Evolutionary conservation across 2,888 invertebrate species (phyloP), one percentile per base, ranked within the genome.

Genomic region (Sinodicranocentrus sp.): DNA sequence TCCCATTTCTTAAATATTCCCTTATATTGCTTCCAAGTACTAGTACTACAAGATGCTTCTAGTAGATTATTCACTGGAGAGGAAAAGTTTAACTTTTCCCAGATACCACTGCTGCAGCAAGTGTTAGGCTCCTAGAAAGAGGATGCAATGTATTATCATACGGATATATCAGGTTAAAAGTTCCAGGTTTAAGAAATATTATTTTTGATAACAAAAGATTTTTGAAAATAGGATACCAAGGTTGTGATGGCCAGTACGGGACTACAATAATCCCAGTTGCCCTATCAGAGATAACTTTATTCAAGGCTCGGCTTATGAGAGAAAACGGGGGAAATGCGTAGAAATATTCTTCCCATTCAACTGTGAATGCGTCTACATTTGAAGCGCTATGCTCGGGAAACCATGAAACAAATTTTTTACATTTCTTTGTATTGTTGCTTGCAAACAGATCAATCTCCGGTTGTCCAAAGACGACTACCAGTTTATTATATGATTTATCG

Each of bases 381-480:
- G 6, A 13, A 15, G n/a, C 6, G n/a, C 10, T 10, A 10, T 5
- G 13, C 3, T 63, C 28, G 5, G 63, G 28, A 52, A 1, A n/a
- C 63, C 84, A 84, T 2, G 79, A 73, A 0, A 70, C 17, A 39
- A 44, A 86, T n/a, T 61, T 26, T 1, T 48, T 1, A 61, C 73
- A 75, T 73, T 86, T 68, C 21, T 48, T 63, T 13, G 75, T 84
- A 2, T 33, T 19, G 17, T 19, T 17, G 17, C 59, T 63, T 0
- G 86, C 86, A 84, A 86, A 86, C 2, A 86, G 25, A 67, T 86
- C 84, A 44, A 86, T 79, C 1, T 33, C 39, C 0, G 86, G 86
- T 3, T 21, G 5, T 0, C 76, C 78, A 2, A 84, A 72, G 3
- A 0, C 17, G 2, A 0, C 10, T 8, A 28, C 17, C 21, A 85